A percentile compares a stretch with the other conserved stretches of the same genome.
phyloP scores from a whole-genome alignment of 2,888 invertebrate species.

The Pristionchus japonicus region DNA sequence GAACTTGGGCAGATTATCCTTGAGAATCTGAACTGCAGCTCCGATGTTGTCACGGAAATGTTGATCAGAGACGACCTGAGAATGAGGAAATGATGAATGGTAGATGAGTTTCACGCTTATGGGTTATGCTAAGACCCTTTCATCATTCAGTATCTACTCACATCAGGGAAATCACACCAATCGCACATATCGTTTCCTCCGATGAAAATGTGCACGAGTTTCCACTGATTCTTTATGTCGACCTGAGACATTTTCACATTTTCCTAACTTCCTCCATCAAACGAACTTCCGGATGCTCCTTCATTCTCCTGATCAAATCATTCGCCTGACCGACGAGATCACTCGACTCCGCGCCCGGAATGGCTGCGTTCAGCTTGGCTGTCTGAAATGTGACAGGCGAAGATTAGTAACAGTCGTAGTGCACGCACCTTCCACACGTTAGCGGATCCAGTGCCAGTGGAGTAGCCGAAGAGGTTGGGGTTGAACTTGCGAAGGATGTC shows the following conservation, averaged over 20 bases:
- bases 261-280: not conserved
- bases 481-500: conserved; percentile 85
- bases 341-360: conserved; percentile 65
- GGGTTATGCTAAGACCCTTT: not conserved
- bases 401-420: not conserved
- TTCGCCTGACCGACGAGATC: conserved; percentile 63
- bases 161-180: conserved; percentile 58
- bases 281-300: conserved; percentile 54
- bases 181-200: conserved; percentile 69
- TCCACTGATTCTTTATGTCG: conserved; percentile 66
- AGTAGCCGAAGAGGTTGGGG: conserved; percentile 80
- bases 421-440: conserved; percentile 64
- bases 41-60: conserved; percentile 61
- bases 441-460: conserved; percentile 63
- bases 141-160: not conserved
- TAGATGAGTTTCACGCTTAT: not conserved
- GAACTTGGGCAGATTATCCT: conserved; percentile 62
- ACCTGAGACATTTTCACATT: conserved; percentile 40
- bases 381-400: conserved; percentile 26
- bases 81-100: not conserved
- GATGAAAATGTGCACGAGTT: conserved; percentile 68
- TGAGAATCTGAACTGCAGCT: conserved; percentile 60
- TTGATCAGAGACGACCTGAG: conserved; percentile 51
- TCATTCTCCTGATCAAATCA: conserved; percentile 60
- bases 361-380: conserved; percentile 61